phyloP scores from a whole-genome alignment of 2,797 vertebrate species.

The Melopsittacus undulatus region DNA sequence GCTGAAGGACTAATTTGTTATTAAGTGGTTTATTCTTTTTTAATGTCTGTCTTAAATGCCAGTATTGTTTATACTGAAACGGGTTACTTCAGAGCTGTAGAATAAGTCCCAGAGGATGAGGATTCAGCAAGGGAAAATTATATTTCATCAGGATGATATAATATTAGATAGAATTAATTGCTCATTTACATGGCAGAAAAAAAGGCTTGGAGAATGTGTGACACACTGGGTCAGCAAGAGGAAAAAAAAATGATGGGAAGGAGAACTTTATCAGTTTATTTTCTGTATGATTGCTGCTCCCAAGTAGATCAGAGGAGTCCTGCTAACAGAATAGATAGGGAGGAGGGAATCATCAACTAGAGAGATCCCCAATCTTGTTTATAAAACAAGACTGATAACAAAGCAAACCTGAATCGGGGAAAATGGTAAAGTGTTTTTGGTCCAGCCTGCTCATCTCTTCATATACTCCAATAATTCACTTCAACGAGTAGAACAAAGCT shows the following conservation, averaged over 20 bases:
- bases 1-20: neutral
- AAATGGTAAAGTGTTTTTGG: neutral
- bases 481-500: neutral
- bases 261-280: neutral
- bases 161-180: neutral
- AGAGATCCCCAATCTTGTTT: neutral
- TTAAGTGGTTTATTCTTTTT: neutral
- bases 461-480: neutral
- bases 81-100: neutral
- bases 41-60: neutral
- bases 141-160: neutral
- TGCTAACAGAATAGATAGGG: neutral
- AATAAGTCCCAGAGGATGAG: neutral
- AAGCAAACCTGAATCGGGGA: neutral
- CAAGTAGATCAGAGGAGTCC: neutral
- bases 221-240: neutral
- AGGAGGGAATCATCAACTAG: neutral
- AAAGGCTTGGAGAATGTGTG: neutral
- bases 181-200: neutral
- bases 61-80: neutral
- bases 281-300: neutral
- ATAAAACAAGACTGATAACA: neutral
- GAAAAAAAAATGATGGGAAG: neutral
- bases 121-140: neutral
- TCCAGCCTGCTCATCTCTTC: neutral